Evolutionary conservation across 2,113 vertebrate genomes (phyloP).

Genomic region (Fukomys damarensis): DNA sequence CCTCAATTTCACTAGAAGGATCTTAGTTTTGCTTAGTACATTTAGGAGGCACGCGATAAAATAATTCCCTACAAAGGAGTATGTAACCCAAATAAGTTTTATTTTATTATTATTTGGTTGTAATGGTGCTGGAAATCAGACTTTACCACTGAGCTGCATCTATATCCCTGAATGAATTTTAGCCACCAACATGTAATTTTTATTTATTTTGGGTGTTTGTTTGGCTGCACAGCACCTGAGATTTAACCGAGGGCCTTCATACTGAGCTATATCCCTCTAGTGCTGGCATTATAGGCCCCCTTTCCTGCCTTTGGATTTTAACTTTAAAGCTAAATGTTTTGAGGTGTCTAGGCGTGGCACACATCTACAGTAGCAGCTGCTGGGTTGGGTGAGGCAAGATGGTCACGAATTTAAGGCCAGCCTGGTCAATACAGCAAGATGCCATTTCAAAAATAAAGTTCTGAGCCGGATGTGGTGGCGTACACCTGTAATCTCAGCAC

Average conservation of each 20-base stretch:
- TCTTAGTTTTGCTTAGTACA: background rate
- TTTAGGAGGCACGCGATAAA: background rate
- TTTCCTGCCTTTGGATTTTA: background rate
- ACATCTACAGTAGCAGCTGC: background rate
- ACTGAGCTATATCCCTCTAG: background rate
- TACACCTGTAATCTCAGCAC: no score
- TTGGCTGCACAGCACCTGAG: background rate
- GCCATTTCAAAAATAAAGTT: background rate
- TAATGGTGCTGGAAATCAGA: background rate
- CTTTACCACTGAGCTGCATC: background rate
- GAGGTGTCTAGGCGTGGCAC: background rate
- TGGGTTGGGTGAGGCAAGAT: background rate
- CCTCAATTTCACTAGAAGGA: slow-evolving; percentile 38
- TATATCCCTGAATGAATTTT: background rate
- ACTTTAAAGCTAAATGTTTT: background rate
- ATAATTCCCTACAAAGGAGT: background rate
- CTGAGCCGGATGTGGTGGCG: no score
- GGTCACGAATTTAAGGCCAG: background rate
- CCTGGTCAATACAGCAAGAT: background rate
- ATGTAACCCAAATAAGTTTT: background rate
- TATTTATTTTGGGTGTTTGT: background rate
- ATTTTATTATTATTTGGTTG: background rate
- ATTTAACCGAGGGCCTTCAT: background rate
- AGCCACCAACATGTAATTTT: background rate
- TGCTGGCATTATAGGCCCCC: background rate